Evolutionary conservation across 2,113 vertebrate genomes (phyloP).

Genomic region (Sorex araneus): DNA sequence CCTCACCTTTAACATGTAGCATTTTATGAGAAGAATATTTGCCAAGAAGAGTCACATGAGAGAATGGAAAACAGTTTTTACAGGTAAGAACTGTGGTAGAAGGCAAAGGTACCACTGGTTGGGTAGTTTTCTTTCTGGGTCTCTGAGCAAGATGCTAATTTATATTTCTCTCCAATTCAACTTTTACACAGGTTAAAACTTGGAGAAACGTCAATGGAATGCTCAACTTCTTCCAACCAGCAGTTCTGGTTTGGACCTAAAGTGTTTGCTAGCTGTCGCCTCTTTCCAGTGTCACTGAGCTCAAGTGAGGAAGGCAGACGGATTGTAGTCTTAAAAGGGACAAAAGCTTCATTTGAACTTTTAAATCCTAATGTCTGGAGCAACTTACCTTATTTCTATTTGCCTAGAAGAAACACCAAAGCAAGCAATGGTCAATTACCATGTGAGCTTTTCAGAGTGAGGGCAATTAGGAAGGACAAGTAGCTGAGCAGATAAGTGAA

Average conservation of each 20-base stretch:
- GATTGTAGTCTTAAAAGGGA: background rate
- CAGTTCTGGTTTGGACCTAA: background rate
- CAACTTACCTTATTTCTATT: slow-evolving; percentile 64
- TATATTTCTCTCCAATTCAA: background rate
- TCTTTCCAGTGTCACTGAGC: background rate
- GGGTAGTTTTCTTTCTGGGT: slow-evolving; percentile 13
- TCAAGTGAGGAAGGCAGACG: background rate
- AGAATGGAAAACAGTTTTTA: slow-evolving; percentile 64
- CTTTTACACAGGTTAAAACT: slow-evolving; percentile 5
- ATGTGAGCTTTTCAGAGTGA: slow-evolving; percentile 12
- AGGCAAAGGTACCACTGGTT: background rate
- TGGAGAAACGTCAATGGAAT: too few species aligned
- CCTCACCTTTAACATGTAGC: slow-evolving; percentile 62
- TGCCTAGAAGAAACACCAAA: slow-evolving; percentile 53
- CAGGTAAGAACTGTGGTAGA: slow-evolving; percentile 19
- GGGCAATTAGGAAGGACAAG: slow-evolving; percentile 33
- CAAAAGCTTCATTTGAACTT: background rate
- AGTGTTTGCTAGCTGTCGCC: background rate
- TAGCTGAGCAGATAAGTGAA: slow-evolving; percentile 69
- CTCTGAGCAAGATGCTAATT: slow-evolving; percentile 2
- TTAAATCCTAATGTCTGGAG: background rate
- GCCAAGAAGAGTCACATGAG: slow-evolving; percentile 58
- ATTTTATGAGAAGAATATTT: slow-evolving; percentile 59
- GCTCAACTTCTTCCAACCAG: slow-evolving; percentile 14
- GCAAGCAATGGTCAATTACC: background rate